phyloP scores from a whole-genome alignment of 2,113 vertebrate genomes.

The Leiothrix lutea region DNA sequence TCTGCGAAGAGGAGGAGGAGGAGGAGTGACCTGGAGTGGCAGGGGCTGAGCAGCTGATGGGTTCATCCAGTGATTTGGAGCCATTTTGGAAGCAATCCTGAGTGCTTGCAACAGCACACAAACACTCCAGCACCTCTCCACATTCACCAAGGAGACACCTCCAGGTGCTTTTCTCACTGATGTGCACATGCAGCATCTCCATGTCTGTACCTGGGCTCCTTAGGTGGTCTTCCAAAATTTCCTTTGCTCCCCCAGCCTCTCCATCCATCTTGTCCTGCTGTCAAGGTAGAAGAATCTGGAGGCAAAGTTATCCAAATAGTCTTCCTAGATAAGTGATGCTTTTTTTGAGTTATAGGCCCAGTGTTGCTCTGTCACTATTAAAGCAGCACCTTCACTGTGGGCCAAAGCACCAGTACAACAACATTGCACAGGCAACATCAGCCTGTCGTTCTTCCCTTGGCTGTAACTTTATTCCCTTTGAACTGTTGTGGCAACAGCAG shows the following conservation, averaged over 20 bases:
- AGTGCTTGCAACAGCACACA: not conserved
- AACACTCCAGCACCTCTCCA: not conserved
- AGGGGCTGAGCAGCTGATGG: not conserved
- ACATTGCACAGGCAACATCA: not conserved
- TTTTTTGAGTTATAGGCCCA: not conserved
- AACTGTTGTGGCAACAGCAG: not conserved
- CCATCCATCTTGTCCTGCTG: not conserved
- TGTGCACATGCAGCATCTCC: accelerated
- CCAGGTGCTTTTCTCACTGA: not conserved
- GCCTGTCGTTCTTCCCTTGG: not conserved
- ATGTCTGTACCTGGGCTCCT: not conserved
- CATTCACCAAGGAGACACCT: accelerated
- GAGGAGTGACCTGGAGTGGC: not conserved
- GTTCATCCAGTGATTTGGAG: not conserved
- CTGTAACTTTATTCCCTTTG: not conserved
- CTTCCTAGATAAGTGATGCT: not conserved
- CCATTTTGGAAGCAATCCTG: not conserved
- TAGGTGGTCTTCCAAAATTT: accelerated
- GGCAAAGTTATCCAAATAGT: not conserved
- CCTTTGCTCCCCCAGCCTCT: not conserved
- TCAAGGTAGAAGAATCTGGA: not conserved
- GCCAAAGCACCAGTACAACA: not conserved
- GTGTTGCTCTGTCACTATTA: accelerated
- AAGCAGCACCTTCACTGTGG: not conserved
- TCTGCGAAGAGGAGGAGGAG: not conserved